Conservation (phyloP, 2,113 vertebrate species). For the Syngnathus typhle region DNA sequence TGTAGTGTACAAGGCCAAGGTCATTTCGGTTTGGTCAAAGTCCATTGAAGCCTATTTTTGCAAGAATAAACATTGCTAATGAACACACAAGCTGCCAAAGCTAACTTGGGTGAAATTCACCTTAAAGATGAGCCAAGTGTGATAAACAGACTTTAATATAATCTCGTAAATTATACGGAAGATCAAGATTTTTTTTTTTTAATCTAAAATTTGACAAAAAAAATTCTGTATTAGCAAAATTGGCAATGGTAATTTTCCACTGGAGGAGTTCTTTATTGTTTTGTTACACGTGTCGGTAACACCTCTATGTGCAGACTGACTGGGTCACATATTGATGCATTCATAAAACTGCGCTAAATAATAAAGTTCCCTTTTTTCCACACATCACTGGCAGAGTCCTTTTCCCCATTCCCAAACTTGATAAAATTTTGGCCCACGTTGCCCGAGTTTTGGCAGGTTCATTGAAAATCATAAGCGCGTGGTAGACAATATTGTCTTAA, state of each 20-base stretch:
- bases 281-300: slow-evolving; percentile 56
- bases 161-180: slow-evolving; percentile 22
- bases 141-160: slow-evolving; percentile 45
- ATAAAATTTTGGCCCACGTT: slow-evolving; percentile 9
- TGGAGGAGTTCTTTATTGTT: slow-evolving; percentile 49
- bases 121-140: slow-evolving; percentile 45
- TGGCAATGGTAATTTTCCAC: slow-evolving; percentile 55
- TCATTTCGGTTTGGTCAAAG: slow-evolving; percentile 69
- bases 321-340: slow-evolving; percentile 33
- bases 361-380: slow-evolving; percentile 31
- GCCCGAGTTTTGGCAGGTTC: slow-evolving; percentile 18
- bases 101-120: slow-evolving; percentile 39
- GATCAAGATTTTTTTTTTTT: no score
- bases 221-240: slow-evolving; percentile 35
- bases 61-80: slow-evolving; percentile 64
- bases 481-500: slow-evolving; percentile 32
- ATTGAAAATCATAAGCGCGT: slow-evolving; percentile 32
- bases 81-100: slow-evolving; percentile 56
- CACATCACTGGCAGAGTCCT: slow-evolving; percentile 15
- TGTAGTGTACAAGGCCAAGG: slow-evolving; percentile 68
- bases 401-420: slow-evolving; percentile 8
- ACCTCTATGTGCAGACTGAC: slow-evolving; percentile 40
- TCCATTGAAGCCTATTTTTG: slow-evolving; percentile 57
- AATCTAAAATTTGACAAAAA: no score
- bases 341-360: slow-evolving; percentile 39